Evolutionary conservation across 2,888 invertebrate species (phyloP).

Genomic region (Silvanus unidentatus): DNA sequence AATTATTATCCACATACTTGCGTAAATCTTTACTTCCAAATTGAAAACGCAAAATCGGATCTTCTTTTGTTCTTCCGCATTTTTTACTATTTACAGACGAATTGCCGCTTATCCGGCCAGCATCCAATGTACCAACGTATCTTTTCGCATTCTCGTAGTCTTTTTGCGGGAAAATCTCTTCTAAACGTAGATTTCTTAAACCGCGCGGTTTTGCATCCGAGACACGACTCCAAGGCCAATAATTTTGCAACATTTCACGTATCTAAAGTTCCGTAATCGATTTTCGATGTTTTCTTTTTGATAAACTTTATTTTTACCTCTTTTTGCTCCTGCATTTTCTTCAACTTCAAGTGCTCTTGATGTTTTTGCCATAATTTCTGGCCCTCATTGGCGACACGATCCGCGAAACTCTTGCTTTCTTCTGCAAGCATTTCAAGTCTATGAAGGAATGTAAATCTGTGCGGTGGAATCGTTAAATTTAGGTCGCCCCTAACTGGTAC

Average conservation of each 20-base stretch:
- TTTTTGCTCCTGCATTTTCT: slow-evolving; percentile 37
- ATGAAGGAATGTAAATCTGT: too few relatives aligned
- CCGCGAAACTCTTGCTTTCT: slow-evolving; percentile 22
- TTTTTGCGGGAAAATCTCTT: slow-evolving; percentile 56
- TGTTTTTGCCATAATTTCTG: slow-evolving; percentile 35
- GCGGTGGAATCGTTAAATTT: too few relatives aligned
- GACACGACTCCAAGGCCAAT: slow-evolving; percentile 69
- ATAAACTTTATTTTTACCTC: slow-evolving; percentile 30
- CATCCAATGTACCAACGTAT: slow-evolving; percentile 33
- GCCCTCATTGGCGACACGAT: slow-evolving; percentile 29
- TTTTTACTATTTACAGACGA: slow-evolving; percentile 40
- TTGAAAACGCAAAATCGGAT: slow-evolving; percentile 59
- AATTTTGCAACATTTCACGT: slow-evolving; percentile 62
- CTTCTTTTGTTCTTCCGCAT: slow-evolving; percentile 46
- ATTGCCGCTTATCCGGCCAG: slow-evolving; percentile 39
- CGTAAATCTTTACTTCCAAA: slow-evolving; percentile 55
- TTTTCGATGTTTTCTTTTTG: background rate
- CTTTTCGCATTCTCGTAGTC: slow-evolving; percentile 50
- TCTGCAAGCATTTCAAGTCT: background rate
- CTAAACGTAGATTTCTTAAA: slow-evolving; percentile 61
- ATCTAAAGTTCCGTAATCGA: slow-evolving; percentile 45
- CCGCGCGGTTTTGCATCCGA: slow-evolving; percentile 44
- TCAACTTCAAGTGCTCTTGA: slow-evolving; percentile 31
- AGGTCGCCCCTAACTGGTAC: too few relatives aligned
- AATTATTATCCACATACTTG: slow-evolving; percentile 62